These are phyloP conservation scores for Thera britannica DNA, from an alignment of 2,888 invertebrate species.

Conservation along the genomic window DNA sequence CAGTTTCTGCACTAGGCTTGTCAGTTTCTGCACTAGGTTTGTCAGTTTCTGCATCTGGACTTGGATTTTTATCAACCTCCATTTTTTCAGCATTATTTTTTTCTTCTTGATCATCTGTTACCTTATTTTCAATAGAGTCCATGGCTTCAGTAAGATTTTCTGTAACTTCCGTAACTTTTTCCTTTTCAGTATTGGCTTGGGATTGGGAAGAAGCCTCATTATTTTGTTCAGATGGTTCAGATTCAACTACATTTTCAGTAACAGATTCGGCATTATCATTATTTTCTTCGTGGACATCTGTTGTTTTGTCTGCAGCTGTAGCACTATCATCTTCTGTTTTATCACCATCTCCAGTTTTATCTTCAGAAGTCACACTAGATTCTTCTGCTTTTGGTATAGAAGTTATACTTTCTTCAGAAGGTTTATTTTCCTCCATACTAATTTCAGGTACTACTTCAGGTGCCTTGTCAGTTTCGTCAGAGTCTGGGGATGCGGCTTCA, in stretches of 20 bases:
- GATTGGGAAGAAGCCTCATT: slow-evolving; percentile 11
- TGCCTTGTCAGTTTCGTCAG: slow-evolving; percentile 32
- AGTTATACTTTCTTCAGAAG: slow-evolving; percentile 28
- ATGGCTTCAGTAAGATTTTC: slow-evolving; percentile 5
- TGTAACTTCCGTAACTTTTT: slow-evolving; percentile 11
- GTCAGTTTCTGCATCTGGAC: slow-evolving; percentile 20
- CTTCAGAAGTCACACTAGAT: neutral
- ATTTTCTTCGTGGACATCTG: slow-evolving; percentile 8
- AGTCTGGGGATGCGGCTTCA: slow-evolving; percentile 13
- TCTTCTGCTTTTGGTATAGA: neutral
- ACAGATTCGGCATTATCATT: neutral
- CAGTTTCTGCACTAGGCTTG: slow-evolving; percentile 25
- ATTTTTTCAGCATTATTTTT: slow-evolving; percentile 8
- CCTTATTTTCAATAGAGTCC: slow-evolving; percentile 3
- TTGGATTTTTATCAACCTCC: slow-evolving; percentile 5
- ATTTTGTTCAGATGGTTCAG: slow-evolving; percentile 3
- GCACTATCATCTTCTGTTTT: slow-evolving; percentile 4
- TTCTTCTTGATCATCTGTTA: slow-evolving; percentile 6
- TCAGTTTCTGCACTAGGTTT: slow-evolving; percentile 9
- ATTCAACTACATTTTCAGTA: neutral
- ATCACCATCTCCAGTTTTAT: neutral
- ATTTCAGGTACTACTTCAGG: slow-evolving; percentile 35
- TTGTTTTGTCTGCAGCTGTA: neutral
- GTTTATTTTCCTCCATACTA: slow-evolving; percentile 26
- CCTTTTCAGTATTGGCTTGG: slow-evolving; percentile 7